phyloP scores from a whole-genome alignment of 2,113 vertebrate genomes.

The Ciconia maguari region DNA sequence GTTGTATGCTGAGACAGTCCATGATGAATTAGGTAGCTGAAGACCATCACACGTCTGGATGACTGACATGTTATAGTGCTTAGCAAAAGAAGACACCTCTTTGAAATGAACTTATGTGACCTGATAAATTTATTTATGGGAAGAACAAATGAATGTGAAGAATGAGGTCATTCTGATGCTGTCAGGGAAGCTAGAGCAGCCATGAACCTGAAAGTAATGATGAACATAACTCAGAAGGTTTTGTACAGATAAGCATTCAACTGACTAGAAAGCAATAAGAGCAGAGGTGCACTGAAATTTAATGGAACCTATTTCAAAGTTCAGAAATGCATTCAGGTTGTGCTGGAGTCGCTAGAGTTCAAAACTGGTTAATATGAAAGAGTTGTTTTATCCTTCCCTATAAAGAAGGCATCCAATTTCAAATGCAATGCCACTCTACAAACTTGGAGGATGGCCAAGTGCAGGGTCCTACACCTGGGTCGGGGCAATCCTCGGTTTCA shows the following conservation, averaged over 20 bases:
- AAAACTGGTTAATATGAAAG: not conserved
- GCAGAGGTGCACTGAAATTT: not conserved
- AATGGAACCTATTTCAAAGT: not conserved
- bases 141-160: not conserved
- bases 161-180: not conserved
- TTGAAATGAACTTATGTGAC: not conserved
- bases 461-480: too few relatives aligned
- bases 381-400: not conserved
- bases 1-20: not conserved
- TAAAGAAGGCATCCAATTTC: not conserved
- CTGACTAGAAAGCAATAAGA: not conserved
- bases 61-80: not conserved
- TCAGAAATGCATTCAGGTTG: not conserved
- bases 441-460: not conserved
- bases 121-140: not conserved
- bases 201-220: constrained; percentile 1
- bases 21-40: not conserved
- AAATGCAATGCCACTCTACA: not conserved
- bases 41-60: not conserved
- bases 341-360: not conserved
- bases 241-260: not conserved
- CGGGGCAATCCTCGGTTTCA: too few relatives aligned
- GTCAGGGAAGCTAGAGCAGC: not conserved
- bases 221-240: constrained; percentile 5
- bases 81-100: not conserved